Conservation (phyloP, 2,888 invertebrate genomes). For the Eristalinus sepulchralis region DNA sequence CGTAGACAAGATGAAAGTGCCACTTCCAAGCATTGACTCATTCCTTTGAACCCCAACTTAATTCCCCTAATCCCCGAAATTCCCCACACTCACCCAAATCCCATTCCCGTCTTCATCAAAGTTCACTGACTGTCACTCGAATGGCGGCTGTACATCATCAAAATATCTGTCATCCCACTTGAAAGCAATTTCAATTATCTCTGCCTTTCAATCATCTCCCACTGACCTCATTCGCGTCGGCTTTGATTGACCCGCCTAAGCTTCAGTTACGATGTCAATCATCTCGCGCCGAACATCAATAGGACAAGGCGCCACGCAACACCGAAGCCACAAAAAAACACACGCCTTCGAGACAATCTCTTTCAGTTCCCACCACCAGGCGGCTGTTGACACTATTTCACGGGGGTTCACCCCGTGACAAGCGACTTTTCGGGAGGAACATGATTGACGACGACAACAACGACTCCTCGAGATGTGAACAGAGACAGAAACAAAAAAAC, state of each 20-base stretch:
- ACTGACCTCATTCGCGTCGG: conserved; percentile 41
- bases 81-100: background rate
- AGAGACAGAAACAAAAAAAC: background rate
- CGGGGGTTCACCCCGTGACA: background rate
- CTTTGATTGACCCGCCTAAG: conserved; percentile 38
- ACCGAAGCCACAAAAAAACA: too few species aligned
- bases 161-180: background rate
- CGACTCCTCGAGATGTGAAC: background rate
- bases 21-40: too few species aligned
- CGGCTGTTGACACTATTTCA: background rate
- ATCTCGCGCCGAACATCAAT: background rate
- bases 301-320: conserved; percentile 35
- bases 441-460: conserved; percentile 33
- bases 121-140: background rate
- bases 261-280: conserved; percentile 37
- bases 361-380: background rate
- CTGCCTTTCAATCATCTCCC: conserved; percentile 30
- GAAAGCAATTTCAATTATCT: conserved; percentile 14
- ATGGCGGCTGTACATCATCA: background rate
- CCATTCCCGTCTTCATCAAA: background rate
- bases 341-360: conserved; percentile 13
- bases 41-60: too few species aligned
- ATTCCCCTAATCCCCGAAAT: background rate
- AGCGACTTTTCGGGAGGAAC: background rate
- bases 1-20: too few species aligned